phyloP scores from a whole-genome alignment of 2,113 vertebrate species.

The Oryctolagus cuniculus region DNA sequence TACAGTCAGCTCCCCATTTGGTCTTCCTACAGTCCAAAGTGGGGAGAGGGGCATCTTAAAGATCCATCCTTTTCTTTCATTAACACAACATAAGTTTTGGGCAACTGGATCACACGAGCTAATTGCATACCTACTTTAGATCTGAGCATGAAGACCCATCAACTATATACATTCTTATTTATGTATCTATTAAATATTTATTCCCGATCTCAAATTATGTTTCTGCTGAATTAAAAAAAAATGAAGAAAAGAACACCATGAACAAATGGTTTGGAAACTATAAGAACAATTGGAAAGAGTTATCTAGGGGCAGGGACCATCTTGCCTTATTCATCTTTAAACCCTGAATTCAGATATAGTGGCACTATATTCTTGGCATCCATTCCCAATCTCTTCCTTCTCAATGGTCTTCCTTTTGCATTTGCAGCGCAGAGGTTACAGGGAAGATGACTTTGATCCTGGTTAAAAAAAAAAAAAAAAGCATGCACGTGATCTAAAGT shows the following conservation, averaged over 20 bases:
- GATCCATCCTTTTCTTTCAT: background rate
- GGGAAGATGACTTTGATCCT: background rate
- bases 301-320: background rate
- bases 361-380: background rate
- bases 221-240: conserved; percentile 76
- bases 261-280: conserved; percentile 39
- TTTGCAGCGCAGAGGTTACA: background rate
- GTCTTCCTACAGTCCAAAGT: conserved; percentile 44
- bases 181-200: background rate
- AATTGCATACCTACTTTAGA: conserved; percentile 63
- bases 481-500: background rate
- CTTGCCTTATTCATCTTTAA: background rate
- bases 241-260: conserved; percentile 54
- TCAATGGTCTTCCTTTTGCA: background rate
- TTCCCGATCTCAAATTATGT: background rate
- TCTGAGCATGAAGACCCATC: conserved; percentile 77
- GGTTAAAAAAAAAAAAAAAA: background rate
- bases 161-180: background rate
- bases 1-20: background rate
- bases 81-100: conserved; percentile 37
- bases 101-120: conserved; percentile 55
- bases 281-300: background rate
- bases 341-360: background rate
- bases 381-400: background rate
- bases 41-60: conserved; percentile 56